A percentile compares a stretch with the other conserved stretches of the same genome.
Conservation (phyloP, 2,113 vertebrate genomes). For the Ophthalmolycus amberensis region DNA sequence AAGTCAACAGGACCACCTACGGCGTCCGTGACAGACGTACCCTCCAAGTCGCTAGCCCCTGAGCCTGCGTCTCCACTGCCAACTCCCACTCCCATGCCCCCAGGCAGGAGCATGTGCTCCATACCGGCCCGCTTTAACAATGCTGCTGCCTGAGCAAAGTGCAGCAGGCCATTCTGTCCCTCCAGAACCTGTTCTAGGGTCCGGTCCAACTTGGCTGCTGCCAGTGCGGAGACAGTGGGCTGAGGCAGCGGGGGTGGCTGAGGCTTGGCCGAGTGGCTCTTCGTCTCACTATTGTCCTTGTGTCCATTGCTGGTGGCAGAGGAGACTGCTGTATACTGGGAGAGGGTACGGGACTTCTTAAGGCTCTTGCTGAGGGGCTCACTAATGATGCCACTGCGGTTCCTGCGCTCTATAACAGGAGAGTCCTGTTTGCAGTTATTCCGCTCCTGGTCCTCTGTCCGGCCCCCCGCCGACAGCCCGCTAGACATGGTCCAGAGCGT, state of each 20-base stretch:
- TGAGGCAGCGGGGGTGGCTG: slow-evolving; percentile 89
- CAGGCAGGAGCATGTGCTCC: slow-evolving; percentile 95
- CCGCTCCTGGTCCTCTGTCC: slow-evolving; percentile 89
- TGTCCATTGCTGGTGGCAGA: slow-evolving; percentile 88
- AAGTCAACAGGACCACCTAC: slow-evolving; percentile 95
- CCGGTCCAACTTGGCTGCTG: slow-evolving; percentile 92
- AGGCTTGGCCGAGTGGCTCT: slow-evolving; percentile 91
- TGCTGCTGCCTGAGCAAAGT: slow-evolving; percentile 96
- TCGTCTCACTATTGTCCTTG: slow-evolving; percentile 84
- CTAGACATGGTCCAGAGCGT: slow-evolving; percentile 92
- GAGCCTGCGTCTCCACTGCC: slow-evolving; percentile 90
- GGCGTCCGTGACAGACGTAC: slow-evolving; percentile 91
- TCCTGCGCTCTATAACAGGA: slow-evolving; percentile 90
- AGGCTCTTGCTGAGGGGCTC: slow-evolving; percentile 98
- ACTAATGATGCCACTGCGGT: slow-evolving; percentile 97
- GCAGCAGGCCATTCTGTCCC: slow-evolving; percentile 95
- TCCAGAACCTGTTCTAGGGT: slow-evolving; percentile 93
- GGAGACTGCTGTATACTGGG: slow-evolving; percentile 94
- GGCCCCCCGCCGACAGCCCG: slow-evolving; percentile 88
- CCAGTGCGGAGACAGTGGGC: slow-evolving; percentile 79
- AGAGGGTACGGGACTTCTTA: slow-evolving; percentile 95
- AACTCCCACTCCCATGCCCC: slow-evolving; percentile 90
- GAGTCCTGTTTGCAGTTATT: slow-evolving; percentile 84
- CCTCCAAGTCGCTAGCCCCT: slow-evolving; percentile 93
- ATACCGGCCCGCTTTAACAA: slow-evolving; percentile 96